phyloP scores from a whole-genome alignment of 2,888 invertebrate genomes.

The Eupithecia inturbata region DNA sequence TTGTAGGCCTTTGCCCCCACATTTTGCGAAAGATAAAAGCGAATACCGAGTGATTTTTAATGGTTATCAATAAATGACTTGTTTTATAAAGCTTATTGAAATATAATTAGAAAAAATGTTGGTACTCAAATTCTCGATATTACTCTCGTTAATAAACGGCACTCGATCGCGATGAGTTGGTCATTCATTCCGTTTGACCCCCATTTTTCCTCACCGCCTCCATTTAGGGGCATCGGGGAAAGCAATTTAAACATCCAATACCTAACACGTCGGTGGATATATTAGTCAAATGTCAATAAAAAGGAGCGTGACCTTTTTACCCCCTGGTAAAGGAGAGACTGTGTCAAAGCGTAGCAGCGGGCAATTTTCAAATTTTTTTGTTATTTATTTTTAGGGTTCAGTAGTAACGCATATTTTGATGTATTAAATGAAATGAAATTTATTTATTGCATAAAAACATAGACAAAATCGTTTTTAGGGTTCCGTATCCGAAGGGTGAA shows the following conservation, averaged over 20 bases:
- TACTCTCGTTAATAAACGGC: conserved; percentile 2
- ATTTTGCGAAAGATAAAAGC: no score
- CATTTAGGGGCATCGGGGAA: conserved; percentile 13
- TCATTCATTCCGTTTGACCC: conserved; percentile 8
- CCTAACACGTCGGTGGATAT: conserved; percentile 44
- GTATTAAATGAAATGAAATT: no score
- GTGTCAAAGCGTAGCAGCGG: conserved; percentile 11
- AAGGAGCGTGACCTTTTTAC: conserved; percentile 51
- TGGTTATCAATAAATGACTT: no score
- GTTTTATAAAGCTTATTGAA: no score
- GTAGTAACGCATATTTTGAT: no score
- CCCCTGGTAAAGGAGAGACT: conserved; percentile 18
- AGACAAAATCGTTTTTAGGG: no score
- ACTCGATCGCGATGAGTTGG: conserved; percentile 4
- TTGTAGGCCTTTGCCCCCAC: no score
- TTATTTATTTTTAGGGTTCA: no score
- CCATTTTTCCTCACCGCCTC: conserved; percentile 11
- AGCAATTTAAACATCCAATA: conserved; percentile 44
- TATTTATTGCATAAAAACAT: no score
- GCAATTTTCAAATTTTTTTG: neutral
- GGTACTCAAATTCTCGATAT: neutral
- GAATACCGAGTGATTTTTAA: no score
- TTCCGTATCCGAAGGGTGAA: no score
- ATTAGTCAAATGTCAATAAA: conserved; percentile 54
- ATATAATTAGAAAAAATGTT: no score